These are phyloP conservation scores for Ctena decussata DNA, from an alignment of 2,888 invertebrate species.

Conservation along the genomic window DNA sequence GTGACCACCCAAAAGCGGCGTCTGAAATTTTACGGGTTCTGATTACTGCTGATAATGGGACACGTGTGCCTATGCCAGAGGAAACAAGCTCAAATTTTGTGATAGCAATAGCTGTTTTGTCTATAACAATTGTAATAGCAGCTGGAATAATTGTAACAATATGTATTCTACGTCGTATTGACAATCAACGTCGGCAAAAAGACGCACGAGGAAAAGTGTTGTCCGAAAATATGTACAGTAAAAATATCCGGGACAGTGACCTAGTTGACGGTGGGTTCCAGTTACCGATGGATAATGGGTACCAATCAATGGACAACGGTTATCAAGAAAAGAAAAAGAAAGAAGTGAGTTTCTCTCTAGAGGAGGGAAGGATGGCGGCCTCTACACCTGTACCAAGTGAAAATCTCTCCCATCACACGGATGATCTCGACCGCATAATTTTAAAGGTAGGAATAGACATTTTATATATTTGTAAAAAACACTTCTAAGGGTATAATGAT, in stretches of 20 bases:
- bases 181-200: conserved; percentile 41
- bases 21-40: conserved; percentile 52
- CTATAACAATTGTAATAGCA: conserved; percentile 66
- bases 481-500: neutral
- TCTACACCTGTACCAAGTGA: neutral
- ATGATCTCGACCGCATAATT: neutral
- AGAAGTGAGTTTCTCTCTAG: conserved; percentile 71
- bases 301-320: neutral
- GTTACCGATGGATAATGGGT: conserved; percentile 58
- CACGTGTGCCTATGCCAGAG: conserved; percentile 14
- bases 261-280: conserved; percentile 65
- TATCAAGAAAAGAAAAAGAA: conserved; percentile 65
- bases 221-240: conserved; percentile 61
- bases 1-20: conserved; percentile 34
- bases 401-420: neutral
- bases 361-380: conserved; percentile 29
- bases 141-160: conserved; percentile 69
- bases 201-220: conserved; percentile 53
- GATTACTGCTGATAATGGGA: conserved; percentile 48
- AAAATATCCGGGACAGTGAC: conserved; percentile 58
- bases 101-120: conserved; percentile 65
- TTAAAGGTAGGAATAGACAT: neutral
- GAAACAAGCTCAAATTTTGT: conserved; percentile 60
- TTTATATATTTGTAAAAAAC: neutral
- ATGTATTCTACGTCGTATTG: conserved; percentile 67